phyloP scores from a whole-genome alignment of 64 coral and sea anemone species.

The Trachythela sp. region DNA sequence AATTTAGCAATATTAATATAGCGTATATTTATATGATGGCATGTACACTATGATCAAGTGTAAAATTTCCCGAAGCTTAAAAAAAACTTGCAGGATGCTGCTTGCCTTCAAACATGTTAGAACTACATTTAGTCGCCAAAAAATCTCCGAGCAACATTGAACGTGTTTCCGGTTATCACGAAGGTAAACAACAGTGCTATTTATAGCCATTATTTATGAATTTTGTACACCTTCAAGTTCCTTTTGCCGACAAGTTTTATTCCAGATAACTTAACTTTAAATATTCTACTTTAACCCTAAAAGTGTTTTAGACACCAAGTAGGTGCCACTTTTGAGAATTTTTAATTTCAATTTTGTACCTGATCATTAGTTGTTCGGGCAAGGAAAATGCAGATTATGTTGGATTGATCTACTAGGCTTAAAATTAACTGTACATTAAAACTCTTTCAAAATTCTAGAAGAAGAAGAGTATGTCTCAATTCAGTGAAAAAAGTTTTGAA shows the following conservation, averaged over 20 bases:
- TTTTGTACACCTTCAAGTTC: not conserved
- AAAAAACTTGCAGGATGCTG: not conserved
- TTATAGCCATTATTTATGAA: conserved; percentile 4
- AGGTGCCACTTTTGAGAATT: not conserved
- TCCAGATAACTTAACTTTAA: not conserved
- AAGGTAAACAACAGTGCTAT: not conserved
- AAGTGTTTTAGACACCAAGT: not conserved
- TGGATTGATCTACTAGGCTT: not conserved
- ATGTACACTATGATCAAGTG: not conserved
- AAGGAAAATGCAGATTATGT: not conserved
- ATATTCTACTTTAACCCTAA: not conserved
- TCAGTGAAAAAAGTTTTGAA: not conserved
- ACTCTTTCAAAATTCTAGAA: no score
- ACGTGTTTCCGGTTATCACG: not conserved
- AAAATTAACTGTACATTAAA: not conserved
- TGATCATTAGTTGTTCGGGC: not conserved
- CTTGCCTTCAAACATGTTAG: not conserved
- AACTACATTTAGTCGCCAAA: not conserved
- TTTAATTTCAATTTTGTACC: not conserved
- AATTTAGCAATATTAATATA: not conserved
- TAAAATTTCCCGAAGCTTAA: not conserved
- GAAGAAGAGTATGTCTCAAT: no score
- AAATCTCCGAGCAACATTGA: not conserved
- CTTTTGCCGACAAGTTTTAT: conserved; percentile 20
- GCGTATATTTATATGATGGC: not conserved